Conservation (phyloP, 1,140 invertebrate genomes). For the Aphelenchoides fujianensis region DNA sequence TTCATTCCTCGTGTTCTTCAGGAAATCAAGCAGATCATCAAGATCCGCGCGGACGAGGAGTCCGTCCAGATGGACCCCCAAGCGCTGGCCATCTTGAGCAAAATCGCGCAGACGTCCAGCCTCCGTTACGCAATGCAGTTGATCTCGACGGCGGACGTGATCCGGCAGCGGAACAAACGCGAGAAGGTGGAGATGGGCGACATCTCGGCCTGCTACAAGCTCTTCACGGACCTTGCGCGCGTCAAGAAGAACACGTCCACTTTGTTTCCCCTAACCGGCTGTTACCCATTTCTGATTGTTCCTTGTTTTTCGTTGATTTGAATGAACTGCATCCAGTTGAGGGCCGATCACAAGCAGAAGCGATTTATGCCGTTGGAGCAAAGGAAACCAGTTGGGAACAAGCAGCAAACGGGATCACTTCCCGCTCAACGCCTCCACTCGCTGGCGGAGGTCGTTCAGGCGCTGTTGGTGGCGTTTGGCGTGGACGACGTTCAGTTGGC, state of each 20-base stretch:
- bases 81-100: slow-evolving; percentile 82
- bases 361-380: not conserved
- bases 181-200: slow-evolving; percentile 71
- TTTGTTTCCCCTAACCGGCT: not conserved
- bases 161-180: slow-evolving; percentile 70
- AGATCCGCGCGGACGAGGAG: slow-evolving; percentile 75
- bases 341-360: not conserved
- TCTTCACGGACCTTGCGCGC: slow-evolving; percentile 81
- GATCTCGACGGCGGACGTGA: slow-evolving; percentile 88
- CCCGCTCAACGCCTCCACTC: not conserved
- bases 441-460: not conserved
- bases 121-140: slow-evolving; percentile 89
- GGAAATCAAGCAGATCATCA: slow-evolving; percentile 52
- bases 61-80: slow-evolving; percentile 90
- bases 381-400: not conserved
- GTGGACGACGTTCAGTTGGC: not conserved
- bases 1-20: slow-evolving; percentile 28
- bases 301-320: too few relatives aligned
- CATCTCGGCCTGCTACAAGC: slow-evolving; percentile 85
- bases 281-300: not conserved
- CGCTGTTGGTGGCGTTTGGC: slow-evolving; percentile 6
- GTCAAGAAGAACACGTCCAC: not conserved
- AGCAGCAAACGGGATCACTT: not conserved
- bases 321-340: too few relatives aligned
- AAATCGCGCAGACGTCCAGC: slow-evolving; percentile 85